Evolutionary conservation across 2,888 invertebrate genomes (phyloP).

Genomic region (Artemia sp.): DNA sequence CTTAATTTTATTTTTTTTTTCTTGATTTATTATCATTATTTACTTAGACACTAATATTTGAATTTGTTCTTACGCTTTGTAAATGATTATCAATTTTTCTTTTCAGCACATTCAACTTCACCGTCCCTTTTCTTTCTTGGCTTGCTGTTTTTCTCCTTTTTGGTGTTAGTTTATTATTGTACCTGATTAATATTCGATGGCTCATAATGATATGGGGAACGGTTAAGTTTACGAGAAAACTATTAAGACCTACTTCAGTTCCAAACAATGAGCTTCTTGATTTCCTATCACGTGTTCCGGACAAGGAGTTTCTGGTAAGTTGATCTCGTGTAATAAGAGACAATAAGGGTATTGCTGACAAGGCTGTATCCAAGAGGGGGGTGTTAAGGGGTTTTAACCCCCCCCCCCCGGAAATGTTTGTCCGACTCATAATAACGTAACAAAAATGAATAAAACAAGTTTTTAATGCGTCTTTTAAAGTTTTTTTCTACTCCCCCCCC

Average conservation of each 20-base stretch:
- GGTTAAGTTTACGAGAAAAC: constrained; percentile 85
- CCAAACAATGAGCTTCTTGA: constrained; percentile 94
- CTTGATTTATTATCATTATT: too few species aligned
- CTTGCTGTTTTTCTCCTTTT: constrained; percentile 64
- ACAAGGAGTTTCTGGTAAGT: constrained; percentile 69
- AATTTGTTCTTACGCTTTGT: neutral
- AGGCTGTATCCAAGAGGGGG: too few species aligned
- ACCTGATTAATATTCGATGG: constrained; percentile 71
- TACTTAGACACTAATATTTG: neutral
- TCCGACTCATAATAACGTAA: too few species aligned
- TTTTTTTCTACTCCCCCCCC: too few species aligned
- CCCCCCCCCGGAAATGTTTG: too few species aligned
- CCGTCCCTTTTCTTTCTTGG: constrained; percentile 86
- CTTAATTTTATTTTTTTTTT: too few species aligned
- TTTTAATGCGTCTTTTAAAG: too few species aligned
- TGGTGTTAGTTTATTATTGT: constrained; percentile 57
- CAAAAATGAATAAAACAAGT: too few species aligned
- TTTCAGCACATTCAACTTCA: constrained; percentile 84
- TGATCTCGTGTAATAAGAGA: neutral
- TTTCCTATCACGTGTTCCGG: constrained; percentile 80
- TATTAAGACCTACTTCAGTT: constrained; percentile 78
- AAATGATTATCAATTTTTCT: constrained; percentile 26
- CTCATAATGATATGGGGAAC: constrained; percentile 83
- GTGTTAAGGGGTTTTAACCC: too few species aligned
- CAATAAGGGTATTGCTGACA: too few species aligned